phyloP scores from a whole-genome alignment of 2,113 vertebrate species.

The Ceyx melanurus region DNA sequence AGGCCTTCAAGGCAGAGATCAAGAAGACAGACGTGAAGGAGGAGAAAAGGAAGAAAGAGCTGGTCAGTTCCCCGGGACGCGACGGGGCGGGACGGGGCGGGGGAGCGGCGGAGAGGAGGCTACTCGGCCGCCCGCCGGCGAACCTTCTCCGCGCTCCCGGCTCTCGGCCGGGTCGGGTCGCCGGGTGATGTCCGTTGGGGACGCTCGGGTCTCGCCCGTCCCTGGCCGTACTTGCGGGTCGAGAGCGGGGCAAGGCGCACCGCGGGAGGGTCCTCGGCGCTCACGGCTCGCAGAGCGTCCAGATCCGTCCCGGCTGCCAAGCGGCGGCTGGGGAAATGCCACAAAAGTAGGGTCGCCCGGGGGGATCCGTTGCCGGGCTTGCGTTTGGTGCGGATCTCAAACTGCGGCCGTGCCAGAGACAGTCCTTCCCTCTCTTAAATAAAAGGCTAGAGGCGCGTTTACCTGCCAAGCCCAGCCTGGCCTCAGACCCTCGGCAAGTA shows the following conservation, averaged over 20 bases:
- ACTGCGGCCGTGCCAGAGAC: no score
- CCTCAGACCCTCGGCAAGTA: not conserved
- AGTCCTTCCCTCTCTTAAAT: not conserved
- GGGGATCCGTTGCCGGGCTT: not conserved
- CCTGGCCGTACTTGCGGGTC: not conserved
- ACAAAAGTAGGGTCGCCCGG: rapidly evolving
- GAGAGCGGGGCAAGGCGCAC: not conserved
- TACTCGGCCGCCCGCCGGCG: not conserved
- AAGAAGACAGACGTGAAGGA: constrained; percentile 95
- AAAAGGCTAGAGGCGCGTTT: not conserved
- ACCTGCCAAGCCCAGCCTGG: not conserved
- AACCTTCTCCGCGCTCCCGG: not conserved
- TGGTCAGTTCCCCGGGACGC: constrained; percentile 80
- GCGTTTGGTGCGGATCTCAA: not conserved
- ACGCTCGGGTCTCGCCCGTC: not conserved
- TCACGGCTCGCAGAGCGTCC: no score
- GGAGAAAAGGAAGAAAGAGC: constrained; percentile 93
- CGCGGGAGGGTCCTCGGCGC: not conserved
- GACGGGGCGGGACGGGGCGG: not conserved
- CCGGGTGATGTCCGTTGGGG: rapidly evolving
- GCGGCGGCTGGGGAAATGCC: not conserved
- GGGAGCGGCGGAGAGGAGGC: not conserved
- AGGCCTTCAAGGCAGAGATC: constrained; percentile 98
- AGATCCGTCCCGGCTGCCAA: not conserved
- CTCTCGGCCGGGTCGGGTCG: not conserved